A percentile compares a stretch with the other conserved stretches of the same genome.
These are phyloP conservation scores for Periplaneta americana DNA, from an alignment of 1,140 invertebrate species.

Conservation along the genomic window DNA sequence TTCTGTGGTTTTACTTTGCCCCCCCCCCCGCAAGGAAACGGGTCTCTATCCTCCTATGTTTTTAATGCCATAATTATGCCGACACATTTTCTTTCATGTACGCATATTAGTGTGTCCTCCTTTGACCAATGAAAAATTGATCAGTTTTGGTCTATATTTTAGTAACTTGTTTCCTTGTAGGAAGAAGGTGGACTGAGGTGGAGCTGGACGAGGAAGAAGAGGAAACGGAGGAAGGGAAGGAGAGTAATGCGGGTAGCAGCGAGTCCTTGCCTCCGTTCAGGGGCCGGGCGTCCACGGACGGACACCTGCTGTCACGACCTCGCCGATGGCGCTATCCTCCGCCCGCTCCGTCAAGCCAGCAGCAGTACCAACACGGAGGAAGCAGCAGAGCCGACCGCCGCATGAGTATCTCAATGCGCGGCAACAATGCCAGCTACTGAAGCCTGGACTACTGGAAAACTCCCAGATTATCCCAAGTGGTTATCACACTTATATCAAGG, in stretches of 20 bases:
- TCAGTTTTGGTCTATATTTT: too few relatives aligned
- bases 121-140: too few relatives aligned
- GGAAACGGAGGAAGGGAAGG: constrained; percentile 24
- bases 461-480: too few relatives aligned
- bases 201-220: constrained; percentile 35
- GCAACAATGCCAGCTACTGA: constrained; percentile 27
- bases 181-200: constrained; percentile 36
- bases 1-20: too few relatives aligned
- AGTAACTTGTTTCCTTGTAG: not conserved
- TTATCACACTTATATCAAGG: too few relatives aligned
- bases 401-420: constrained; percentile 39
- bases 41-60: too few relatives aligned
- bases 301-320: constrained; percentile 32
- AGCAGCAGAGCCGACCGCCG: constrained; percentile 27
- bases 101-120: too few relatives aligned
- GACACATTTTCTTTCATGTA: too few relatives aligned
- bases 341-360: constrained; percentile 8
- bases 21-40: too few relatives aligned
- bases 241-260: constrained; percentile 11
- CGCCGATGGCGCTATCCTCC: constrained; percentile 22
- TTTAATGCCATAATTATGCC: too few relatives aligned
- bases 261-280: constrained; percentile 42
- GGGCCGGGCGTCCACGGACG: constrained; percentile 55
- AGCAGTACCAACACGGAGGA: constrained; percentile 10
- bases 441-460: too few relatives aligned